Base-by-base conservation (phyloP, 2,113 vertebrate genomes). In the Fukomys damarensis region DNA sequence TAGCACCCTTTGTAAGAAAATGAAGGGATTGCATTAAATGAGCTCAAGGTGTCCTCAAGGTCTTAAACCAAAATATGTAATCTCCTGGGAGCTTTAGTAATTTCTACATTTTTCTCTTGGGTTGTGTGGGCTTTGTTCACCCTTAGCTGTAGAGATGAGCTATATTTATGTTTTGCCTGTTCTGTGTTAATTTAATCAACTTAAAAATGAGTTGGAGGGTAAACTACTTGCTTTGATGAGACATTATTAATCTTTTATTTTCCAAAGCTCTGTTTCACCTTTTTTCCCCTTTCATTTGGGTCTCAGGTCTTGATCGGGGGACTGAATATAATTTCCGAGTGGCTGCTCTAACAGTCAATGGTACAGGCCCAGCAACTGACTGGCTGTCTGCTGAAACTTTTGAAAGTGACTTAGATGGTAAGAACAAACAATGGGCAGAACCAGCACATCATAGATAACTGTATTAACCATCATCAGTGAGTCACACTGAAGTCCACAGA, bases 321-420 rank as follows among this genome's bases (percentile, higher is more conserved):
- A 99, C 99, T 0, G 99, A 99, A 88, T 99, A 99, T 97, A 99
- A 99, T 52, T 99, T 99, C 97, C 98, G 99, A 0, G 99, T 99
- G 22, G 99, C 99, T 1, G 99, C 99, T 77, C 96, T 99, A 86
- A 99, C 99, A 0, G 86, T 99, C 8, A 99, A 99, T 1, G 99
- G 99, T 1, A 99, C 99, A 0, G 99, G 99, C 17, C 99, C 99
- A 0, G 99, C 99, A 81, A 99, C 99, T 0, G 99, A 99, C 54
- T 99, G 99, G 99, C 96, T 98, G 24, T 98, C 99, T 0, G 98
- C 99, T 0, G 99, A 99, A 98, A 99, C 99, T 0, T 99, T 99
- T 95, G 99, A 99, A 98, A 99, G 99, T 14, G 99, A 99, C 96
- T 98, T 99, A 46, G 99, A 99, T 41, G 99, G 99, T 99, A 99